phyloP scores from a whole-genome alignment of 2,113 vertebrate species.

The Saguinus midas region DNA sequence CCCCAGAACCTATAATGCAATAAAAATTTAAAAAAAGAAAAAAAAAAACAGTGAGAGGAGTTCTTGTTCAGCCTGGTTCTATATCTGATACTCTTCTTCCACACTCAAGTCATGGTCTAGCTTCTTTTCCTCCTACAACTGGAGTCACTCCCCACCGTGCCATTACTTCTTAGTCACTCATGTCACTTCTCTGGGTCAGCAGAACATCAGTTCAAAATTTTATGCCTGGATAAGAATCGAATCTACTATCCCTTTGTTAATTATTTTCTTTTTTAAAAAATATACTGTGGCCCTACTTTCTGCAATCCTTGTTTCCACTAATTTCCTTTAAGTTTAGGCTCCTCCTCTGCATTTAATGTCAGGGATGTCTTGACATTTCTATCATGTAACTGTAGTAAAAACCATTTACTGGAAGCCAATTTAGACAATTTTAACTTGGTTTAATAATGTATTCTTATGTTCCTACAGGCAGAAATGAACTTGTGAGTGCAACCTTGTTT shows the following conservation, averaged over 20 bases:
- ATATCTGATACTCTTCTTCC: neutral
- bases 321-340: neutral
- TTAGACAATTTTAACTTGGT: neutral
- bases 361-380: neutral
- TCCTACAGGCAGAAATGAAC: neutral
- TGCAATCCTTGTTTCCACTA: neutral
- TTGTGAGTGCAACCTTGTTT: neutral
- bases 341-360: neutral
- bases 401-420: neutral
- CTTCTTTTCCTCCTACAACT: rapidly evolving
- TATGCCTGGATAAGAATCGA: neutral
- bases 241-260: neutral
- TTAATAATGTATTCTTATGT: neutral
- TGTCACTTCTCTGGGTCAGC: neutral
- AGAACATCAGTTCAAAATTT: neutral
- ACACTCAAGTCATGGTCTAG: neutral
- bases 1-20: no score
- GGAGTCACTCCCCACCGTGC: rapidly evolving
- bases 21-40: no score
- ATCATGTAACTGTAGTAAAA: neutral
- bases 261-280: neutral
- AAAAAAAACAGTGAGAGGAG: neutral
- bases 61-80: neutral
- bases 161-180: neutral
- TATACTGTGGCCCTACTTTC: neutral